phyloP scores from a whole-genome alignment of 2,113 vertebrate species.

The Platichthys flesus region DNA sequence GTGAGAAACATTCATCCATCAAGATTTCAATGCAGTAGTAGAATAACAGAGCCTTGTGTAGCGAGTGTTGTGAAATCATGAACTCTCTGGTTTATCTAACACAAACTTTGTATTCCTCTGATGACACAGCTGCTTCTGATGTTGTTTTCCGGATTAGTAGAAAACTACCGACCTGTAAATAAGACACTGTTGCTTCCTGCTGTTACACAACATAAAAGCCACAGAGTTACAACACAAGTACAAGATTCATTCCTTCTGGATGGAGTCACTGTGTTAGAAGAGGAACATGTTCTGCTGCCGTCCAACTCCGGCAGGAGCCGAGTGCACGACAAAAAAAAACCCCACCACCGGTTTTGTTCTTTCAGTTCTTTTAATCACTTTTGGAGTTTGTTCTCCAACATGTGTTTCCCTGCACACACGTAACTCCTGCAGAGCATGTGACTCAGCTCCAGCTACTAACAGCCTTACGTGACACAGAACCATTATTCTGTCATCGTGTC shows the following conservation, averaged over 20 bases:
- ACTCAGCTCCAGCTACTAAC: background rate
- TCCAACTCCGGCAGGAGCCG: background rate
- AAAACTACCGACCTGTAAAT: background rate
- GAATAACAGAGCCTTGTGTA: too few species aligned
- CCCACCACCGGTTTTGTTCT: background rate
- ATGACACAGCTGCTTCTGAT: too few species aligned
- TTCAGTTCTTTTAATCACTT: constrained; percentile 29
- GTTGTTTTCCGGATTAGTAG: background rate
- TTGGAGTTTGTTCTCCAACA: constrained; percentile 13
- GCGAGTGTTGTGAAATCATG: background rate
- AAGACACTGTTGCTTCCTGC: background rate
- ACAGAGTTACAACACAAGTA: background rate
- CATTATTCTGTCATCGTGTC: background rate
- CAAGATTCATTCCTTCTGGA: constrained; percentile 43
- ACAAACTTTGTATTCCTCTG: too few species aligned
- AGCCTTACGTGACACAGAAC: background rate
- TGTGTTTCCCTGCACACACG: constrained; percentile 8
- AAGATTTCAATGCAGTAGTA: too few species aligned
- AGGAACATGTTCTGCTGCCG: constrained; percentile 30
- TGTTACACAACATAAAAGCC: constrained; percentile 13
- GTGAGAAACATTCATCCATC: background rate
- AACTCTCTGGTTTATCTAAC: too few species aligned
- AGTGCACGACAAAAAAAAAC: constrained; percentile 1
- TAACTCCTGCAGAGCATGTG: background rate
- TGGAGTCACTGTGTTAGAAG: constrained; percentile 42